A percentile compares a stretch with the other conserved stretches of the same genome.
Evolutionary conservation across 2,888 invertebrate species (phyloP).

Genomic region (Lithodes maja): DNA sequence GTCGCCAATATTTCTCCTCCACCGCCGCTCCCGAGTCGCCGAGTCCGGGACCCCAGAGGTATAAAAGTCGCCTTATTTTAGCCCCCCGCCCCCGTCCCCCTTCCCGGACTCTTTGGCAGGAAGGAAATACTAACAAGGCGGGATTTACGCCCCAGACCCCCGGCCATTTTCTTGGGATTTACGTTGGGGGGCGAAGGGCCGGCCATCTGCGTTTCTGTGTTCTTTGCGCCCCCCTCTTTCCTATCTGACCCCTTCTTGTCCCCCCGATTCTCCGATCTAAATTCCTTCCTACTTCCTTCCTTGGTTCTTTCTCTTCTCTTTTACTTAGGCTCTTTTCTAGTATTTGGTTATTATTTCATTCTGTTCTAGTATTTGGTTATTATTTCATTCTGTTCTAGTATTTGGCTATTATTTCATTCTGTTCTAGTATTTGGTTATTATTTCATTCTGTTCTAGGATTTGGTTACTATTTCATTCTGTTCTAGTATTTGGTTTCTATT

Average conservation of each 20-base stretch:
- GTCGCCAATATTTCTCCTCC: not conserved
- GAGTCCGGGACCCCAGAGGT: not conserved
- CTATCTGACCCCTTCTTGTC: not conserved
- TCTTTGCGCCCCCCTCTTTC: not conserved
- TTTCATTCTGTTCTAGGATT: too few species aligned
- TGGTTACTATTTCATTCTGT: too few species aligned
- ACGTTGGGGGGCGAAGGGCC: not conserved
- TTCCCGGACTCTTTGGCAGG: not conserved
- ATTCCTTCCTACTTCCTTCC: not conserved
- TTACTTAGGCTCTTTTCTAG: too few species aligned
- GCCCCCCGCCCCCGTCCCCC: too few species aligned
- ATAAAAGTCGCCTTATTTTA: not conserved
- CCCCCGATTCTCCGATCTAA: not conserved
- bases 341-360: too few species aligned
- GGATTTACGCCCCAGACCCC: constrained; percentile 1
- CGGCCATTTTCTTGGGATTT: constrained; percentile 4
- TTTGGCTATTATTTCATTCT: too few species aligned
- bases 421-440: too few species aligned
- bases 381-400: too few species aligned
- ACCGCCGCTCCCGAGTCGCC: not conserved
- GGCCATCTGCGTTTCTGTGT: not conserved
- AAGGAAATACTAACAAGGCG: constrained; percentile 17
- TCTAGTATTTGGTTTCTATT: too few species aligned
- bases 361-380: too few species aligned
- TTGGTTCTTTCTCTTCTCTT: too few species aligned